Evolutionary conservation across 37 sponge, comb jelly and placozoan species (phyloP), one percentile per base, ranked within the genome.

Genomic region (Petrosia ficiformis): DNA sequence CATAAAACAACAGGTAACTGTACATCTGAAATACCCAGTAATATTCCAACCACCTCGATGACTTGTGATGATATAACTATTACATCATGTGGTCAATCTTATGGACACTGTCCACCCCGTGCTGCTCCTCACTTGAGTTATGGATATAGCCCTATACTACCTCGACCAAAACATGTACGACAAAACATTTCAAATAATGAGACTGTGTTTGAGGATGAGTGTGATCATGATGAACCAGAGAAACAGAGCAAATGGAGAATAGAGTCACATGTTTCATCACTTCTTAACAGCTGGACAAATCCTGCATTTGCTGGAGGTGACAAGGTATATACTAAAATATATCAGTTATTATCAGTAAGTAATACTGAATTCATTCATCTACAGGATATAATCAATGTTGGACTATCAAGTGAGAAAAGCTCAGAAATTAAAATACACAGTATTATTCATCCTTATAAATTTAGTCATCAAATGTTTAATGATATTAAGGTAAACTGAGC

Each of bases 381-480:
- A 36, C 26, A 78, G 79, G 57, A 64, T 57, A 22, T 76, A 59
- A 14, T 25, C 14, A 59, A 44, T 48, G 40, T 69, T 33, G 42
- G 70, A 14, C 3, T 22, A 30, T 10, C 75, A 34, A 43, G 28
- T 6, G n/a, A 41, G n/a, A 2, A 8, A 10, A 39, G 39, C 16
- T 52, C 37, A 4, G 68, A 73, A 10, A 41, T 59, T 22, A 81
- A 65, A 42, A 57, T 82, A 30, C 86, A 85, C 35, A 68, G 39
- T 54, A 42, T 77, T 22, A 40, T 86, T 25, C 67, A 73, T 61
- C 42, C 77, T 1, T 80, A 68, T 74, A 89, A 83, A 59, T 94
- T 94, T 72, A 74, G 82, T 40, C 86, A 83, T 52, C 73, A 75
- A 41, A 80, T 87, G 77, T 84, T 94, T 39, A 36, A 84, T 28